Conservation (phyloP, 2,888 invertebrate species). For the Cremastinae sp. region DNA sequence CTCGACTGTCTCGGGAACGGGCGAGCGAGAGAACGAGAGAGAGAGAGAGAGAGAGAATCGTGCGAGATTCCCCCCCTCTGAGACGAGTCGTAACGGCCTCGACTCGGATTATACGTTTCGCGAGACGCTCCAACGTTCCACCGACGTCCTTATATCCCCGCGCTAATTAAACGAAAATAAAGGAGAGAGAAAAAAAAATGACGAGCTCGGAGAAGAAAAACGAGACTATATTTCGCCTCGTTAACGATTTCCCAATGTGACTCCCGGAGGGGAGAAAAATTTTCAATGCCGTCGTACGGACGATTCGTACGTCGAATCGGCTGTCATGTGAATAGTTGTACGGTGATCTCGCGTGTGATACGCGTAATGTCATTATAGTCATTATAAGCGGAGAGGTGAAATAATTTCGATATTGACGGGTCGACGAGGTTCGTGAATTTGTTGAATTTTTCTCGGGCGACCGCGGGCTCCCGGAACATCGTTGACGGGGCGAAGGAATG, state of each 20-base stretch:
- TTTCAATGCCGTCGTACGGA: too few species aligned
- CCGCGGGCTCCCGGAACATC: too few species aligned
- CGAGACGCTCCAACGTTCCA: slow-evolving; percentile 46
- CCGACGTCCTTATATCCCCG: slow-evolving; percentile 52
- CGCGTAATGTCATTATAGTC: too few species aligned
- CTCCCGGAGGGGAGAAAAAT: too few species aligned
- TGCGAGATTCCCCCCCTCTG: slow-evolving; percentile 32
- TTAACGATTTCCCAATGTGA: slow-evolving; percentile 32
- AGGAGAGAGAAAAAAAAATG: slow-evolving; percentile 6
- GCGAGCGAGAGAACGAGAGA: slow-evolving; percentile 54
- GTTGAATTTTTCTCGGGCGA: too few species aligned
- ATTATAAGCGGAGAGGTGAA: too few species aligned
- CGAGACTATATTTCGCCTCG: not conserved
- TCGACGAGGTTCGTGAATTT: too few species aligned
- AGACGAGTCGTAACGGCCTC: slow-evolving; percentile 44
- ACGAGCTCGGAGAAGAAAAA: not conserved
- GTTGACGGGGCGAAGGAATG: too few species aligned
- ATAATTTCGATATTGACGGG: too few species aligned
- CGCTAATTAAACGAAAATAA: slow-evolving; percentile 42
- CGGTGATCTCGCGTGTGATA: too few species aligned
- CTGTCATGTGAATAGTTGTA: too few species aligned
- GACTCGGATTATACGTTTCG: slow-evolving; percentile 56
- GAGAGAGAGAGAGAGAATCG: slow-evolving; percentile 32
- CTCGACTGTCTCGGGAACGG: slow-evolving; percentile 52
- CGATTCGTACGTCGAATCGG: too few species aligned